Evolutionary conservation across 2,797 vertebrate genomes (phyloP).

Genomic region (Halcyon smyrnensis): DNA sequence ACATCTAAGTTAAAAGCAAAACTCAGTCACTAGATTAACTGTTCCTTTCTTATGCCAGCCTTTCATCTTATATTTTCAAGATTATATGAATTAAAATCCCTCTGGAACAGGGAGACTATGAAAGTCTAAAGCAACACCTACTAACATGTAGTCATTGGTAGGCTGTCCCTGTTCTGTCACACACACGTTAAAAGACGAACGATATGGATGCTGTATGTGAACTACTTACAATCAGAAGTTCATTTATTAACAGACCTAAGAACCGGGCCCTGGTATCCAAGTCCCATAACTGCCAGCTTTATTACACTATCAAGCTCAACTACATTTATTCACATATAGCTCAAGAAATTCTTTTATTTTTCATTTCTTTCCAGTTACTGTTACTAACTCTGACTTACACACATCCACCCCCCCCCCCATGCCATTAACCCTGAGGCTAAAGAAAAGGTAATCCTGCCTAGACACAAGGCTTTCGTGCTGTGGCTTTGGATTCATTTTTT

Average conservation of each 20-base stretch:
- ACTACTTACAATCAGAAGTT: background rate
- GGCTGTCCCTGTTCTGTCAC: background rate
- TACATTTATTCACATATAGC: background rate
- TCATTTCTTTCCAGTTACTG: background rate
- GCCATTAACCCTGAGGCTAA: background rate
- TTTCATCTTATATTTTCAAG: background rate
- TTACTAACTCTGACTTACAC: background rate
- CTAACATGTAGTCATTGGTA: background rate
- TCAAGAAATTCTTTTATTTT: background rate
- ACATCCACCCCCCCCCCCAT: rapidly evolving
- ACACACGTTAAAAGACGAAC: background rate
- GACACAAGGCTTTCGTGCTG: background rate
- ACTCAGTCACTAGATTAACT: background rate
- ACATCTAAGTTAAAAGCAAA: background rate
- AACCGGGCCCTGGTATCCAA: background rate
- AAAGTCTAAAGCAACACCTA: background rate
- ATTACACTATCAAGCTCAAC: background rate
- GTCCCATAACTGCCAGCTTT: background rate
- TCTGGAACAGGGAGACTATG: background rate
- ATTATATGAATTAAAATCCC: background rate
- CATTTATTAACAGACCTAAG: background rate
- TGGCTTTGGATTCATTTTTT: background rate
- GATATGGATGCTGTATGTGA: background rate
- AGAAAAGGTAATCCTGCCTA: background rate
- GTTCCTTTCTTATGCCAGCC: background rate